Percentiles rank a stretch among this genome's conserved stretches.
Evolutionary conservation across 2,113 vertebrate species (phyloP).

Genomic region (Drymodes brunneopygia): DNA sequence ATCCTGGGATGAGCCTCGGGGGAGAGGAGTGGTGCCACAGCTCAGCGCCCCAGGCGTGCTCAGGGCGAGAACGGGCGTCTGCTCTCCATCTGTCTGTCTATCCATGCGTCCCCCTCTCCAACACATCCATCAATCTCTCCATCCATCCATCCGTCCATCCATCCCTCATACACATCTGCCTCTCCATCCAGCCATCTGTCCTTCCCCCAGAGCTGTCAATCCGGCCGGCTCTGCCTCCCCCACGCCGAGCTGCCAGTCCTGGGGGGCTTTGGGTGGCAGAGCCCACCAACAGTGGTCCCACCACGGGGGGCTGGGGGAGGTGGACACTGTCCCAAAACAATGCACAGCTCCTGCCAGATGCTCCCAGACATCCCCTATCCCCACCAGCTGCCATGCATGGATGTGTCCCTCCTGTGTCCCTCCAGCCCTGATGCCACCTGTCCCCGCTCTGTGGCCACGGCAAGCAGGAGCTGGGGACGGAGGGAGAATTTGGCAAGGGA

Average conservation of each 20-base stretch:
- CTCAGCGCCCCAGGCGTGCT: background rate
- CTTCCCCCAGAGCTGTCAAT: slow-evolving; percentile 46
- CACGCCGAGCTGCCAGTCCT: background rate
- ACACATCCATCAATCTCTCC: slow-evolving; percentile 10
- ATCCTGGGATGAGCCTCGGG: background rate
- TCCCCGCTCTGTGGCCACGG: accelerated
- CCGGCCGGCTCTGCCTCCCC: background rate
- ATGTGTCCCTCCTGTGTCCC: background rate
- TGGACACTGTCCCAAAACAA: background rate
- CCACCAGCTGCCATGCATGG: accelerated
- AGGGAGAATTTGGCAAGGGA: background rate
- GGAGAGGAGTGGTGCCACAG: background rate
- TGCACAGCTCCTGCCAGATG: accelerated
- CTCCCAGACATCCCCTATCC: background rate
- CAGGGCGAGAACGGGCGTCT: background rate
- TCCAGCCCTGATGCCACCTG: background rate
- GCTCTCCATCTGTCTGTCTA: slow-evolving; percentile 16
- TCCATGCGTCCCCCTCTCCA: background rate
- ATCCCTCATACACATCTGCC: background rate
- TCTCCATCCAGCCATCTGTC: slow-evolving; percentile 16
- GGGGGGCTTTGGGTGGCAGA: background rate
- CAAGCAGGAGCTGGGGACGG: background rate
- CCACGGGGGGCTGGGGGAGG: background rate
- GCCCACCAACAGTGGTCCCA: accelerated
- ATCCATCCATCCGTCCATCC: background rate